Base-by-base conservation (phyloP, 2,888 invertebrate species). In the Athalia rosae region DNA sequence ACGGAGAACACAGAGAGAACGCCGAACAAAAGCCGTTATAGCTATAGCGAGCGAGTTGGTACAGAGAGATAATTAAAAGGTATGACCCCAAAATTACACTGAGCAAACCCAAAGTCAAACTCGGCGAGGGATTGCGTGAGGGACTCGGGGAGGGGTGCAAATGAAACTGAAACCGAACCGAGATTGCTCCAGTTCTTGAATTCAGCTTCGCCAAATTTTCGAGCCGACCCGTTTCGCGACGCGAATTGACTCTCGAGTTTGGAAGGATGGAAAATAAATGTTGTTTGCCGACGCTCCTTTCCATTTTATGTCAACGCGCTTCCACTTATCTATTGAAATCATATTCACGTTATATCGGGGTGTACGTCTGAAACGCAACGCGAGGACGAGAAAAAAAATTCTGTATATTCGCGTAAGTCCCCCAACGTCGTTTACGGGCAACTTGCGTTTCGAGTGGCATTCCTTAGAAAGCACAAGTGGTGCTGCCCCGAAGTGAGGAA, bases 401-500 rank as follows among this genome's bases (percentile, higher is more conserved):
- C 28, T 28, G 28, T 28, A 71, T 56, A 8, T 71, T 13, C 28
- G 45, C 58, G 43, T 69, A 69, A 43, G 53, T 15, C 15, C 58
- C n/a, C 28, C 58, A 59, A 59, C 47, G 9, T 59, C 13, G 61
- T 61, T 61, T 15, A 47, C 41, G 56, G 59, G 58, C 58, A 58
- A 53, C 41, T 61, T 61, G 59, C 74, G 59, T 28, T 28, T 74
- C 47, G 74, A 74, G 61, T 61, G 74, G 61, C 47, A 56, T 61
- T 74, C 61, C 59, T 62, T 59, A 47, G 61, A 48, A 48, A 74
- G 74, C 74, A 48, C 74, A 61, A 58, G 61, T 74, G 62, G 61
- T 28, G 56, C 41, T 48, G 15, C 47, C 48, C 62, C 61, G 15
- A 41, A 8, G 61, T n/a, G 41, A 74, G 74, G 56, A 69, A 56